Conservation (phyloP, 2,113 vertebrate species). For the Tupaia chinensis region DNA sequence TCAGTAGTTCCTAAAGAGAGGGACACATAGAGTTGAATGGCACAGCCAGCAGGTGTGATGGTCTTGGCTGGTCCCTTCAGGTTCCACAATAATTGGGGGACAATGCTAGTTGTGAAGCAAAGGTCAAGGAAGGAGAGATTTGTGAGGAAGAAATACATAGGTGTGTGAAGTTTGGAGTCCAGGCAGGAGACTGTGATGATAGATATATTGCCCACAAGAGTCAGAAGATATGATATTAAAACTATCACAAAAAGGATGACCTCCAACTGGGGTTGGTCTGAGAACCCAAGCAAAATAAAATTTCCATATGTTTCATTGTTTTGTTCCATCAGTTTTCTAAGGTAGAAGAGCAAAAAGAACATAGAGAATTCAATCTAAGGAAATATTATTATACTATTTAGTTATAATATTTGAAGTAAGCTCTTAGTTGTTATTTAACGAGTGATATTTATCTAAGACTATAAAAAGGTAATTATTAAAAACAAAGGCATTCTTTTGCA, state of each 20-base stretch:
- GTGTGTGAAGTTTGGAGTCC: conserved; percentile 45
- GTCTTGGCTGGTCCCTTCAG: conserved; percentile 61
- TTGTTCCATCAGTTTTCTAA: neutral
- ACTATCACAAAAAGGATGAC: conserved; percentile 25
- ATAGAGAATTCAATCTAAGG: neutral
- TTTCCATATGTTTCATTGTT: conserved; percentile 8
- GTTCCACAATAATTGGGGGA: conserved; percentile 65
- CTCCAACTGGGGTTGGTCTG: conserved; percentile 29
- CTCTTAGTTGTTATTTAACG: neutral
- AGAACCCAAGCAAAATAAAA: conserved; percentile 66
- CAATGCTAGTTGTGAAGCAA: conserved; percentile 31
- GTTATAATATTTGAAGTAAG: neutral
- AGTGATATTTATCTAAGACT: neutral
- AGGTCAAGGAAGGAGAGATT: conserved; percentile 65
- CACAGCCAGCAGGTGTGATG: conserved; percentile 63
- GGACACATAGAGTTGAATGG: conserved; percentile 72
- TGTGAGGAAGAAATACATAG: conserved; percentile 70
- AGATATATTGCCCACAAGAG: conserved; percentile 43
- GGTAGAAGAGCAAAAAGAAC: neutral
- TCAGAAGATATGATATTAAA: conserved; percentile 55
- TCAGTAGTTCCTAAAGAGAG: conserved; percentile 64
- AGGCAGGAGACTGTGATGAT: neutral
- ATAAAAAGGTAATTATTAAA: neutral
- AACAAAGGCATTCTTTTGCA: neutral
- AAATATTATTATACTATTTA: neutral